Evolutionary conservation across 2,113 vertebrate genomes (phyloP).

Genomic region (Myotis davidii): DNA sequence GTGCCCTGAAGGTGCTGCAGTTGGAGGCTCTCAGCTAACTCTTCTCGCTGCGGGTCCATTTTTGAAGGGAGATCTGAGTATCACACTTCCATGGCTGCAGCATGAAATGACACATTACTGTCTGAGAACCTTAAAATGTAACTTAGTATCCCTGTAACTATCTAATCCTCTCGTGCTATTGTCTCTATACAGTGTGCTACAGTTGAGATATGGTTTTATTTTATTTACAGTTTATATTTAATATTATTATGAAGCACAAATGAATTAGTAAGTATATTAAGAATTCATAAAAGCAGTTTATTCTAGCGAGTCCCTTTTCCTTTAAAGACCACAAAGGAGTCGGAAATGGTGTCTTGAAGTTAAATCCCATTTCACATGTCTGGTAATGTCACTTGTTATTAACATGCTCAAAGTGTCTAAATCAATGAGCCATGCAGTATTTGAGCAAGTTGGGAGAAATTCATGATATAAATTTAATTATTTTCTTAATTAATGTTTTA

Average conservation of each 20-base stretch:
- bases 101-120: rapidly evolving
- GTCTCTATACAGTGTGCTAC: background rate
- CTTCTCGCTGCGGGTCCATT: background rate
- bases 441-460: background rate
- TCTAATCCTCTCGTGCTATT: background rate
- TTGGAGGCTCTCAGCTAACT: background rate
- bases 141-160: background rate
- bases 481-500: conserved; percentile 14
- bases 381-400: background rate
- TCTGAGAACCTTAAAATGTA: background rate
- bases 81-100: too few species aligned
- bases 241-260: background rate
- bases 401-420: background rate
- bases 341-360: background rate
- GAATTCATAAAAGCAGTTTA: background rate
- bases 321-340: background rate
- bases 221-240: background rate
- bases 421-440: conserved; percentile 6
- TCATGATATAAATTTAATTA: conserved; percentile 25
- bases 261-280: background rate
- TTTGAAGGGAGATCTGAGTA: background rate
- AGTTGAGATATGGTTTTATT: background rate
- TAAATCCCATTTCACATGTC: background rate
- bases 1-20: background rate
- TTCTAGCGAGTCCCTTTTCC: background rate